Percentiles rank a stretch among this genome's conserved stretches.
These are phyloP conservation scores for Drosophila macrothrix DNA, from an alignment of 2,888 invertebrate genomes.

Conservation along the genomic window DNA sequence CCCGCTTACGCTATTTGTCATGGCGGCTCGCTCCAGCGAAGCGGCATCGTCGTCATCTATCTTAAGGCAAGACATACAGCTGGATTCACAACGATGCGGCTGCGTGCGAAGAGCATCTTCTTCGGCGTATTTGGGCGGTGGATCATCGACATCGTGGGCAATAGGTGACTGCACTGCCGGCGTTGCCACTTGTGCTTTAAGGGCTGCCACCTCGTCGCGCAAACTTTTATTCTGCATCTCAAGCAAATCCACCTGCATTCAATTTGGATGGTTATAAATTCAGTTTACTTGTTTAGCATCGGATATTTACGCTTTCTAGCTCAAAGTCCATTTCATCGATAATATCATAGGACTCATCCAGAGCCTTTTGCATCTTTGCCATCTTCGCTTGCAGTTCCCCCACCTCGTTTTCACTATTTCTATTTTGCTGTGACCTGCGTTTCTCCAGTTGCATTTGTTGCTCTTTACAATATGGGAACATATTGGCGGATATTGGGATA, in stretches of 20 bases:
- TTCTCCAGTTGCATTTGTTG: slow-evolving; percentile 59
- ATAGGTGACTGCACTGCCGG: neutral
- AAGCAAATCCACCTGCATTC: slow-evolving; percentile 75
- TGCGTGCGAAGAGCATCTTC: slow-evolving; percentile 5
- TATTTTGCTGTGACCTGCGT: slow-evolving; percentile 43
- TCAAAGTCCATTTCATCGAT: slow-evolving; percentile 84
- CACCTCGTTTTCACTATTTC: slow-evolving; percentile 42
- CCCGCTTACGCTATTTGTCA: slow-evolving; percentile 79
- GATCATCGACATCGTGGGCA: slow-evolving; percentile 42
- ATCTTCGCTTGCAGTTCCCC: slow-evolving; percentile 54
- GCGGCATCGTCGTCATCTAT: slow-evolving; percentile 71
- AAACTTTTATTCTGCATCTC: slow-evolving; percentile 82
- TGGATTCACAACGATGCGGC: slow-evolving; percentile 45
- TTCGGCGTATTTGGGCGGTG: slow-evolving; percentile 58
- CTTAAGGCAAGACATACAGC: slow-evolving; percentile 57
- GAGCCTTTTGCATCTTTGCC: slow-evolving; percentile 68
- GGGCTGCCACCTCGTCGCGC: slow-evolving; percentile 69
- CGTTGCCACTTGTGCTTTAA: slow-evolving; percentile 51
- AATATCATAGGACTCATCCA: slow-evolving; percentile 82
- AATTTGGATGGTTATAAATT: neutral
- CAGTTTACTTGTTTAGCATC: neutral
- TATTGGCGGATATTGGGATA: neutral
- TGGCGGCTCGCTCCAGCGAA: slow-evolving; percentile 73
- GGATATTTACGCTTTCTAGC: slow-evolving; percentile 80
- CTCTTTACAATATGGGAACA: slow-evolving; percentile 40